These are phyloP conservation scores for Parazoanthus darwini DNA, from an alignment of 92 coral and sea anemone species.

Conservation along the genomic window DNA sequence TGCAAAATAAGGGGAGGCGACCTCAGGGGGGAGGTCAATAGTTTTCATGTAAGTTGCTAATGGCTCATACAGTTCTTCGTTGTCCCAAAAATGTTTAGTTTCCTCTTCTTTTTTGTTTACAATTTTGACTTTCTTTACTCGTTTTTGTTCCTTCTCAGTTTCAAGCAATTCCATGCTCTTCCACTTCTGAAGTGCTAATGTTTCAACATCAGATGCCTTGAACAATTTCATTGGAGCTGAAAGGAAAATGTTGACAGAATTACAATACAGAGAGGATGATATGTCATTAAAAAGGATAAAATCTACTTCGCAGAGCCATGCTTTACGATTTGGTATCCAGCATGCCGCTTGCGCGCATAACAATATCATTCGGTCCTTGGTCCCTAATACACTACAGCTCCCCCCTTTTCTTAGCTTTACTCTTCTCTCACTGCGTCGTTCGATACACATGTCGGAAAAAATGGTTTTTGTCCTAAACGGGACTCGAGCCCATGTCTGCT, in stretches of 20 bases:
- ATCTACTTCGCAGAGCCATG: too few relatives aligned
- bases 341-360: too few relatives aligned
- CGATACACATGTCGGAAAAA: too few relatives aligned
- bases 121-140: conserved; percentile 43
- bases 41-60: conserved; percentile 63
- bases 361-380: too few relatives aligned
- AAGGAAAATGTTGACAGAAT: not conserved
- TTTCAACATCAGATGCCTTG: conserved; percentile 63
- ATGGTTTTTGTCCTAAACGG: too few relatives aligned
- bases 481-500: too few relatives aligned
- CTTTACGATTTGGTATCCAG: too few relatives aligned
- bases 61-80: conserved; percentile 74
- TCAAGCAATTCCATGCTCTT: conserved; percentile 70
- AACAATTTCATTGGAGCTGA: conserved; percentile 86
- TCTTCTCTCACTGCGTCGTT: too few relatives aligned
- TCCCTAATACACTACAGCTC: too few relatives aligned
- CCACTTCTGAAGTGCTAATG: conserved; percentile 70
- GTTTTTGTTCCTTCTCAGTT: conserved; percentile 60
- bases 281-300: too few relatives aligned
- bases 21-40: conserved; percentile 60
- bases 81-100: conserved; percentile 83
- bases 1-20: conserved; percentile 43
- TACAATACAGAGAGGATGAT: too few relatives aligned
- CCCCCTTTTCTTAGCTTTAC: too few relatives aligned
- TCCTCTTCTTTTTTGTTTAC: conserved; percentile 69